Conservation (phyloP, 2,888 invertebrate genomes). For the Zygothrica quintamaculata region DNA sequence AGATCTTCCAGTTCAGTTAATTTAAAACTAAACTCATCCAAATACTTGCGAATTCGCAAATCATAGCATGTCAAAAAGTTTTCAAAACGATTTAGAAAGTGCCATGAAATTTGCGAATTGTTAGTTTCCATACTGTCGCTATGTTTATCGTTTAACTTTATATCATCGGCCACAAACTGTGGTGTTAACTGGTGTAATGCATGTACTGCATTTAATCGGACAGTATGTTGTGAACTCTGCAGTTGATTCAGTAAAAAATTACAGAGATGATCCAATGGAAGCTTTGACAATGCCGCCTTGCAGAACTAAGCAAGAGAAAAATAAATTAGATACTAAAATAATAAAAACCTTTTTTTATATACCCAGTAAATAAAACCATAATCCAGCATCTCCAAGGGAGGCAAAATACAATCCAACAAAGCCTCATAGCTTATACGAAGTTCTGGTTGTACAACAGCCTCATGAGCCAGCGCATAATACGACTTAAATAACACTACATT, state of each 20-base stretch:
- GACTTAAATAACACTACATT: constrained; percentile 82
- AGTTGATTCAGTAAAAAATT: constrained; percentile 80
- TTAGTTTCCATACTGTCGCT: constrained; percentile 62
- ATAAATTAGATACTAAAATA: neutral
- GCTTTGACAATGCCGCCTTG: constrained; percentile 69
- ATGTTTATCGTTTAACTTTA: constrained; percentile 75
- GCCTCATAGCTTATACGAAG: constrained; percentile 57
- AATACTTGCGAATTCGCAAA: constrained; percentile 73
- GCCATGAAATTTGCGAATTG: constrained; percentile 70
- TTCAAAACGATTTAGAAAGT: constrained; percentile 81
- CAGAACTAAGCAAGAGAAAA: constrained; percentile 65
- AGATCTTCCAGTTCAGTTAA: constrained; percentile 81
- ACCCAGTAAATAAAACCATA: constrained; percentile 77
- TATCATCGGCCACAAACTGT: constrained; percentile 80
- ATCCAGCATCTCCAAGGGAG: constrained; percentile 74
- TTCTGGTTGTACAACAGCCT: constrained; percentile 45
- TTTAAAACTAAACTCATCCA: constrained; percentile 83
- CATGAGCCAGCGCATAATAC: constrained; percentile 71
- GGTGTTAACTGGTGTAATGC: constrained; percentile 76
- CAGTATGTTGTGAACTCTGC: constrained; percentile 67
- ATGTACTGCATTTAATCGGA: constrained; percentile 72
- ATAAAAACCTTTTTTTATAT: constrained; percentile 11
- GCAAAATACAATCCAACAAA: constrained; percentile 71
- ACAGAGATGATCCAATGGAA: constrained; percentile 77
- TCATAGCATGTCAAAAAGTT: constrained; percentile 79